A percentile compares a stretch with the other conserved stretches of the same genome.
Evolutionary conservation across 2,888 invertebrate genomes (phyloP).

Genomic region (Xylota segnis): DNA sequence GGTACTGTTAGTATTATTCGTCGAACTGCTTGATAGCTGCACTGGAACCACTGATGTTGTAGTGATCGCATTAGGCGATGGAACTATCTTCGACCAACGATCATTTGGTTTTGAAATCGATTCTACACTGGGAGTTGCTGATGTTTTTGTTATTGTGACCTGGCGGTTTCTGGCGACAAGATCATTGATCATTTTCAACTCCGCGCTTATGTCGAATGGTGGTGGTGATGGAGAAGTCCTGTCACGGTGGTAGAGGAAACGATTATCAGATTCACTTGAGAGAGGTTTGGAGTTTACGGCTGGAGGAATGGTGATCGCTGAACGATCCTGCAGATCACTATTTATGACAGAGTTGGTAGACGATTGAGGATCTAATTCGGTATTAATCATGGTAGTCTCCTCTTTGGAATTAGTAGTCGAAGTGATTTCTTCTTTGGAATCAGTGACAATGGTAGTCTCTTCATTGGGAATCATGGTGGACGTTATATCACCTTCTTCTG

Average conservation of each 20-base stretch:
- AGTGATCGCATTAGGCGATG: slow-evolving; percentile 50
- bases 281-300: background rate
- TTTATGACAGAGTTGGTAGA: background rate
- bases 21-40: slow-evolving; percentile 43
- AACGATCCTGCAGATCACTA: background rate
- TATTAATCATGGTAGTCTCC: slow-evolving; percentile 31
- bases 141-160: slow-evolving; percentile 59
- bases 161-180: slow-evolving; percentile 81
- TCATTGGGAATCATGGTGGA: slow-evolving; percentile 32
- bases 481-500: slow-evolving; percentile 3
- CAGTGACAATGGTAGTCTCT: slow-evolving; percentile 9
- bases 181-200: slow-evolving; percentile 82
- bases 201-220: slow-evolving; percentile 79
- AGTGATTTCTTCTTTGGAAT: background rate
- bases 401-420: slow-evolving; percentile 1
- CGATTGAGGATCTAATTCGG: background rate
- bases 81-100: slow-evolving; percentile 64
- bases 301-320: background rate
- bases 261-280: slow-evolving; percentile 6
- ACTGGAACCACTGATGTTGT: slow-evolving; percentile 59
- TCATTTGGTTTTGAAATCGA: slow-evolving; percentile 16
- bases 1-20: slow-evolving; percentile 21
- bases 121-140: slow-evolving; percentile 71
- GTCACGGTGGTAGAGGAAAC: slow-evolving; percentile 35
- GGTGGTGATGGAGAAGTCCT: slow-evolving; percentile 11